Evolutionary conservation across 2,797 vertebrate species (phyloP).

Genomic region (Gallinago stenura): DNA sequence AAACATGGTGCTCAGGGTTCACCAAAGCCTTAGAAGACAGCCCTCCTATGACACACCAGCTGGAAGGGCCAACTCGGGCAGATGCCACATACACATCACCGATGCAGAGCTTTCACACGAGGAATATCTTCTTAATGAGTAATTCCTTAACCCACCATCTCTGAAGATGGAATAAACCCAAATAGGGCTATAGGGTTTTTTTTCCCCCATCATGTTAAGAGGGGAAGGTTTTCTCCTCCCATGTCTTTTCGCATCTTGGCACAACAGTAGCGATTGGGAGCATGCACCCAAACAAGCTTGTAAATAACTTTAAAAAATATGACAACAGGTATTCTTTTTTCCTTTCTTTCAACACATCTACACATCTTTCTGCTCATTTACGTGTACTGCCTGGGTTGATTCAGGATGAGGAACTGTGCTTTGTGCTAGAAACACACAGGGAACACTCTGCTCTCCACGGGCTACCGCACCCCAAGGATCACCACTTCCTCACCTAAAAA

Average conservation of each 20-base stretch:
- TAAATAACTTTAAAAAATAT: accelerated
- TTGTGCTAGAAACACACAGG: background rate
- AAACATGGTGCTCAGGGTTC: accelerated
- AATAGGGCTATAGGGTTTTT: too few species aligned
- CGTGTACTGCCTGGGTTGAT: background rate
- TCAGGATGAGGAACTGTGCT: accelerated
- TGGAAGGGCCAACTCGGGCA: background rate
- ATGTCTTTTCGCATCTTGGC: accelerated
- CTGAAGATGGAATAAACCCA: background rate
- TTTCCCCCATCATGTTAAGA: accelerated
- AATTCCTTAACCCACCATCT: accelerated
- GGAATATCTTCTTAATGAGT: background rate
- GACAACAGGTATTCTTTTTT: accelerated
- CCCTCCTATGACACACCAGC: background rate
- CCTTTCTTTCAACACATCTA: background rate
- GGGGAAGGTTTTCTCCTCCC: background rate
- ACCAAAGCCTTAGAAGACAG: too few species aligned
- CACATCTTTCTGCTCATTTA: background rate
- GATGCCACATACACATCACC: background rate
- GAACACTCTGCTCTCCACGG: accelerated
- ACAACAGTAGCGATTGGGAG: background rate
- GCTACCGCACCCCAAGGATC: background rate
- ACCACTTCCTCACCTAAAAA: background rate
- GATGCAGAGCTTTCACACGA: background rate
- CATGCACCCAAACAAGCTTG: background rate